Evolutionary conservation across 2,113 vertebrate species (phyloP).

Genomic region (Xyliphius kryptos): DNA sequence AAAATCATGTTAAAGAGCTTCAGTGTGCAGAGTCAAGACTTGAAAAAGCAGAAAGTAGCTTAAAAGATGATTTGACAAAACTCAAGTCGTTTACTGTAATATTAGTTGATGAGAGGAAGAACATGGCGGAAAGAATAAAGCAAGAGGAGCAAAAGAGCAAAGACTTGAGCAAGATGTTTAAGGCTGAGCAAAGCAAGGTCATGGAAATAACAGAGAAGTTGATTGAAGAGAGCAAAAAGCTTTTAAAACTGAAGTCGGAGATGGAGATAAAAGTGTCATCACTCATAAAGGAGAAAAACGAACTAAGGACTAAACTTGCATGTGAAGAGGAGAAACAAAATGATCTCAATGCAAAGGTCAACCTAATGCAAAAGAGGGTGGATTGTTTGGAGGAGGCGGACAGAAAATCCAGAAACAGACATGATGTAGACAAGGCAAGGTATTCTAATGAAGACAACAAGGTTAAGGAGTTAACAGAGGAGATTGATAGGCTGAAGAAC

Average conservation of each 20-base stretch:
- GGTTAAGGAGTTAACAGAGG: constrained; percentile 76
- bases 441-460: constrained; percentile 76
- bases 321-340: constrained; percentile 75
- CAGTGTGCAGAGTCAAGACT: constrained; percentile 75
- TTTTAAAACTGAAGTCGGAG: constrained; percentile 87
- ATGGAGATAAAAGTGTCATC: constrained; percentile 80
- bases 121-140: constrained; percentile 83
- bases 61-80: constrained; percentile 89
- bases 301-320: constrained; percentile 70
- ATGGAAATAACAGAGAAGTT: constrained; percentile 92
- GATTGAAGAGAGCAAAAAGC: constrained; percentile 94
- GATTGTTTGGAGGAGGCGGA: constrained; percentile 75
- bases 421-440: constrained; percentile 52
- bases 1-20: constrained; percentile 77
- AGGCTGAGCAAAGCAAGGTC: constrained; percentile 84
- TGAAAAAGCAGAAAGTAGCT: constrained; percentile 74
- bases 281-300: constrained; percentile 75
- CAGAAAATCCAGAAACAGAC: constrained; percentile 64
- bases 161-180: constrained; percentile 73
- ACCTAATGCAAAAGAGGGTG: constrained; percentile 71
- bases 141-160: constrained; percentile 83
- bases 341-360: constrained; percentile 69
- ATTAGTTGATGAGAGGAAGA: constrained; percentile 87
- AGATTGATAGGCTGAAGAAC: constrained; percentile 82
- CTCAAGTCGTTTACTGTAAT: constrained; percentile 90